Percentiles rank a stretch among this genome's conserved stretches.
These are phyloP conservation scores for Furcula furcula DNA, from an alignment of 2,888 invertebrate species.

Conservation along the genomic window DNA sequence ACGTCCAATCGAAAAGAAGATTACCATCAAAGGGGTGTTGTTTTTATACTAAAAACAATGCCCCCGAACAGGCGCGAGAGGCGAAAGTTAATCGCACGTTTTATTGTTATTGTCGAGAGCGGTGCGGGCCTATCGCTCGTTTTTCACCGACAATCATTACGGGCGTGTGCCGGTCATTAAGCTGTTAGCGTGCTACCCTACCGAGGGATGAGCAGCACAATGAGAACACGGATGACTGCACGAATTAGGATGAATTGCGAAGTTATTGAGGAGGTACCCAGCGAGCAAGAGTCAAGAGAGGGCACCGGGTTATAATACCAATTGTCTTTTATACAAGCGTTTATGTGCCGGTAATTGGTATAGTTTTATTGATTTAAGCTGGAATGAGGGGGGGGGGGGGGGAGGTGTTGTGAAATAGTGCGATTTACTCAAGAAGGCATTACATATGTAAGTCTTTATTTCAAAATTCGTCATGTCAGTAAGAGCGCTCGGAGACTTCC, in stretches of 20 bases:
- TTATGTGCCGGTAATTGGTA: no score
- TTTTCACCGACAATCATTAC: slow-evolving; percentile 37
- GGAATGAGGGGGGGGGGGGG: no score
- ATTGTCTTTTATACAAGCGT: no score
- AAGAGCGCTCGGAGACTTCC: no score
- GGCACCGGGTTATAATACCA: no score
- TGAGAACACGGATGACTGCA: background rate
- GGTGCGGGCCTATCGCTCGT: slow-evolving; percentile 38
- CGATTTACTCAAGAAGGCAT: no score
- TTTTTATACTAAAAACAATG: slow-evolving; percentile 9
- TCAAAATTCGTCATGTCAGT: no score
- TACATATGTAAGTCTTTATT: no score
- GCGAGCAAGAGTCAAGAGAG: no score
- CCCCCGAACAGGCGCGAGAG: slow-evolving; percentile 31
- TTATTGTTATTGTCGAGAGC: slow-evolving; percentile 58
- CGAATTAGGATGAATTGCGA: background rate
- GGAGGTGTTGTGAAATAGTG: no score
- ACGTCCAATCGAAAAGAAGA: background rate
- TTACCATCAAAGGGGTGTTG: slow-evolving; percentile 11
- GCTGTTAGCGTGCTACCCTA: slow-evolving; percentile 41
- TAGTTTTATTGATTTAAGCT: no score
- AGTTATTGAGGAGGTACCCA: background rate
- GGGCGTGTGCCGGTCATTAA: slow-evolving; percentile 67
- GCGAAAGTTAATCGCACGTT: slow-evolving; percentile 65
- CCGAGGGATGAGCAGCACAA: slow-evolving; percentile 34